Evolutionary conservation across 2,888 invertebrate species (phyloP), one percentile per base, ranked within the genome.

Genomic region (Calameuta idolon): DNA sequence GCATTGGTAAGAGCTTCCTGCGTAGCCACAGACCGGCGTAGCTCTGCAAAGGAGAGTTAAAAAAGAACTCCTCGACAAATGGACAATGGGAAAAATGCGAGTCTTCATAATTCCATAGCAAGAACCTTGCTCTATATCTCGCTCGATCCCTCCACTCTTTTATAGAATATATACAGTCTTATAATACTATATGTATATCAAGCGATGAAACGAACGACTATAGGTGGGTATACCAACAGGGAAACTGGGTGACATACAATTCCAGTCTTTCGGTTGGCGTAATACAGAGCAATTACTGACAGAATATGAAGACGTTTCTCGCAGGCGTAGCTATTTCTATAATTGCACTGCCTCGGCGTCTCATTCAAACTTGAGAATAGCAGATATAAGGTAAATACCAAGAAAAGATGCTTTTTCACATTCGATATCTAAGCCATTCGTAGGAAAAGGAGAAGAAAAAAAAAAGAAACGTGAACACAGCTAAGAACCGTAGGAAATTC

Each of bases 251-350:
- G 55, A 55, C 55, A 55, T 23, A 55, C 55, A 23, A 55, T 76
- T 81, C 76, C 69, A 75, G 75, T 68, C 75, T 74, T 77, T 80
- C 69, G 75, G 74, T 34, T 40, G 34, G 76, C 77, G 80, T 80
- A 81, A 83, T 84, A 80, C 83, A 79, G 81, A 78, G 86, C 85
- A 85, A 85, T 85, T 85, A 86, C 86, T 76, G 81, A 80, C 84
- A 81, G 82, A 86, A 85, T 81, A 83, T 80, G 79, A 83, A 85
- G 84, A 84, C 85, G 82, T 86, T 85, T 79, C 76, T 80, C 79
- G 34, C 85, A 85, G 82, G 69, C 79, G 76, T 34, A 31, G 81
- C 76, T 80, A 83, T 84, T 80, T 82, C 84, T 82, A 82, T 86
- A 85, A 86, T 85, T 86, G 83, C 81, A 23, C 23, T 78, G 77